Base-by-base conservation (phyloP, 2,113 vertebrate species). In the Eleginops maclovinus region DNA sequence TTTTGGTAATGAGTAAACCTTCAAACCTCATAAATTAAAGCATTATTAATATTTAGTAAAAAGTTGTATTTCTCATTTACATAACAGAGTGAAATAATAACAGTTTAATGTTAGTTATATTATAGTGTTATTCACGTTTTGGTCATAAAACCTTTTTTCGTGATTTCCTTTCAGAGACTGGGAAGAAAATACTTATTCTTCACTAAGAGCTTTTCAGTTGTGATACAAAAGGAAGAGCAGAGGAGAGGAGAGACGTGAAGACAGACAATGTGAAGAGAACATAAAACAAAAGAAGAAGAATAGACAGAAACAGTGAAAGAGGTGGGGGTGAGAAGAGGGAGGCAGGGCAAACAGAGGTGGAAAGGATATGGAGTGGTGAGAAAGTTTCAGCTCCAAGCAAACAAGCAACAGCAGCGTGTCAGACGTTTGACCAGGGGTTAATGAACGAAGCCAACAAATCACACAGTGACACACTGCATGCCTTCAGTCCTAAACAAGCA, bases 401-500 rank as follows among this genome's bases (percentile, higher is more conserved):
- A 86, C 69, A 76, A 75, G 65, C 60, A 83, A 59, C 88, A 78
- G 70, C 78, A 85, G 72, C 36, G 21, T 69, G 72, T 80, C 69
- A 82, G 77, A 75, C 7, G 12, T 67, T 82, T 87, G 86, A 80
- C 74, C 76, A 77, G 55, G 61, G 82, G 87, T 89, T 83, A 88
- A 90, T 89, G 86, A 86, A 88, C 9, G 54, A 64, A 79, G 73
- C 72, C 90, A 89, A 91, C 69, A 92, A 82, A 88, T 87, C 77
- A 70, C 65, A 86, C 74, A 55, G 65, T 66, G 56, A 85, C 83
- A 85, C 75, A 63, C 58, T 81, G 53, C 36, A 84, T 75, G 76
- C 70, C 81, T 79, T 81, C 31, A 71, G 54, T 68, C 63, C 71
- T 87, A 77, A 87, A 87, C 53, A 90, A 89, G 69, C 84, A 83